A percentile compares a stretch with the other conserved stretches of the same genome.
Conservation (phyloP, 2,113 vertebrate species). For the Heterocephalus glaber region DNA sequence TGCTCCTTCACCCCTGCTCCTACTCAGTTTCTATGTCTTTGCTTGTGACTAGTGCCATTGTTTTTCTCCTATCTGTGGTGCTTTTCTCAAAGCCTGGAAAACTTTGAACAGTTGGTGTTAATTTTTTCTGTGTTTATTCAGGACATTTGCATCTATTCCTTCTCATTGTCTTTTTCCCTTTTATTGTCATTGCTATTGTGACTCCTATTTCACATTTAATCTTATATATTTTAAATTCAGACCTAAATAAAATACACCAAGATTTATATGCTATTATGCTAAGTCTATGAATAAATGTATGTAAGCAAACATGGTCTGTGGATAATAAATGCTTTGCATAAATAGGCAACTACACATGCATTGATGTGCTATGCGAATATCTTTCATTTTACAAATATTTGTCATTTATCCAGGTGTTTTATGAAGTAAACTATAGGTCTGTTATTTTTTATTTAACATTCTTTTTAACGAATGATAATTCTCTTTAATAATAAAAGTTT, state of each 20-base stretch:
- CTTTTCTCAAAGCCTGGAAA: background rate
- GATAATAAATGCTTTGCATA: background rate
- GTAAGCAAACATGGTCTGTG: background rate
- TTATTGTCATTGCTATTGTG: background rate
- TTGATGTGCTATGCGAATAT: background rate
- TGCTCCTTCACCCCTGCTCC: background rate
- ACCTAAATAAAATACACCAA: background rate
- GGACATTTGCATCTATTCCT: background rate
- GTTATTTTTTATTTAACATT: slow-evolving; percentile 21
- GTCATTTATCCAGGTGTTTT: slow-evolving; percentile 21
- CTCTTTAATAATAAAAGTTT: background rate
- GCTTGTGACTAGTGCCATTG: background rate
- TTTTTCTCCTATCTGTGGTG: background rate
- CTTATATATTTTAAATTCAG: background rate
- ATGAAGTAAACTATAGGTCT: background rate
- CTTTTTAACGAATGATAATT: slow-evolving; percentile 10
- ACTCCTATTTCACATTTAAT: background rate
- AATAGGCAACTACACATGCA: background rate
- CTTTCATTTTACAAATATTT: slow-evolving; percentile 10
- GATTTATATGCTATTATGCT: background rate
- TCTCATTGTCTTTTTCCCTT: background rate
- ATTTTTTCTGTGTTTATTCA: background rate
- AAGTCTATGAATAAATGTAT: background rate
- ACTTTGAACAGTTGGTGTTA: background rate
- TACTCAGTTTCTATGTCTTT: background rate